A percentile compares a stretch with the other conserved stretches of the same genome.
Evolutionary conservation across 2,888 invertebrate genomes (phyloP).

Genomic region (Melanchra persicariae): DNA sequence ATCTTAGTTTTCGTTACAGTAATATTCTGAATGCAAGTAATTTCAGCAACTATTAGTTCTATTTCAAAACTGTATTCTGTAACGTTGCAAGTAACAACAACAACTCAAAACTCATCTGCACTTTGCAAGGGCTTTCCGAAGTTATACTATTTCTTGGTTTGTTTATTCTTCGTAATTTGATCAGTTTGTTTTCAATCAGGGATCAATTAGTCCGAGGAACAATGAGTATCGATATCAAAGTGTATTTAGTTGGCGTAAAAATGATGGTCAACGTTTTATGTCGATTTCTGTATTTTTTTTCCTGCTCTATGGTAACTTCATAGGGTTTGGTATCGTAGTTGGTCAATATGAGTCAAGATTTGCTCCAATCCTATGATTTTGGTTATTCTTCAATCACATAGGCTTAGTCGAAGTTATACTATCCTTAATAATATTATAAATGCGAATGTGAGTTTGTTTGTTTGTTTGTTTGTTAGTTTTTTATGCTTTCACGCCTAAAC

Average conservation of each 20-base stretch:
- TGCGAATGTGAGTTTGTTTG: no score
- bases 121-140: slow-evolving; percentile 10
- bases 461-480: no score
- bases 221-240: slow-evolving; percentile 54
- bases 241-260: slow-evolving; percentile 41
- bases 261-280: not conserved
- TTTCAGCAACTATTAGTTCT: not conserved
- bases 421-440: no score
- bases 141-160: not conserved
- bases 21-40: no score
- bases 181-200: slow-evolving; percentile 61
- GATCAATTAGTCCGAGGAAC: slow-evolving; percentile 53
- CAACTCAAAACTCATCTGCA: not conserved
- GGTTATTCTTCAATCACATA: not conserved
- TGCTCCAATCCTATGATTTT: not conserved
- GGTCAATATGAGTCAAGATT: not conserved
- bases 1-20: no score
- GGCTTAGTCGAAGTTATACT: no score
- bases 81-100: not conserved
- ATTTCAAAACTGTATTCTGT: not conserved
- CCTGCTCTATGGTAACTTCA: not conserved
- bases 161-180: slow-evolving; percentile 47
- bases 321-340: not conserved
- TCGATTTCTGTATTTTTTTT: not conserved
- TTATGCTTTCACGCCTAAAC: no score